Evolutionary conservation across 2,113 vertebrate species (phyloP), one percentile per base, ranked within the genome.

Genomic region (Oreochromis spilurus): DNA sequence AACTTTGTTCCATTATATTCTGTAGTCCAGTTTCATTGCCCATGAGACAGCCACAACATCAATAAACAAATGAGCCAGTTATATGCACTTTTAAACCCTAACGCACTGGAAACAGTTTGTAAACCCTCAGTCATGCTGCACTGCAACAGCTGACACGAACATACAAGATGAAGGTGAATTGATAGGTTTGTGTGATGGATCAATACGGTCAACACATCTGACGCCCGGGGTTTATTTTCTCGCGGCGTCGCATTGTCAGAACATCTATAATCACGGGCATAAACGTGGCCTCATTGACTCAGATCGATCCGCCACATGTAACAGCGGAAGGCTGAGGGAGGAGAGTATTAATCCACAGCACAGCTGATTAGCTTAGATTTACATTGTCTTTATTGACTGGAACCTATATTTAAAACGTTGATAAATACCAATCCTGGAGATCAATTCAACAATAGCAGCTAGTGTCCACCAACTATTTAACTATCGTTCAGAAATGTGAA

Each of bases 241-340:
- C 83, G 81, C 36, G 26, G 82, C n/a, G 3, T 77, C 4, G n/a
- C 62, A 17, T 70, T 82, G 88, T 84, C 12, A 5, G 67, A 75
- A 82, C 21, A 26, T 88, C 85, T 2, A 85, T 91, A 86, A 87
- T 84, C 62, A 82, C 60, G 45, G 86, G 85, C 82, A 89, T 83
- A 83, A 88, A 84, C 72, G 43, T 12, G 48, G 85, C 36, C 79
- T 67, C 43, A 85, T 43, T 88, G 85, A 91, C 87, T 70, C 7
- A 1, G 26, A 88, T 91, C 1, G 84, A 93, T 92, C 65, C 2
- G 53, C 52, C 67, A 70, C 84, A 85, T 48, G 45, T 54, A 53
- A 70, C 55, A 48, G 43, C 17, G 0, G 43, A 85, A 43, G 53
- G 45, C 52, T 31, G 43, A 53, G 65, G 26, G 31, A 29, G 2